Base-by-base conservation (phyloP, 2,888 invertebrate genomes). In the Mellilla xanthometata region DNA sequence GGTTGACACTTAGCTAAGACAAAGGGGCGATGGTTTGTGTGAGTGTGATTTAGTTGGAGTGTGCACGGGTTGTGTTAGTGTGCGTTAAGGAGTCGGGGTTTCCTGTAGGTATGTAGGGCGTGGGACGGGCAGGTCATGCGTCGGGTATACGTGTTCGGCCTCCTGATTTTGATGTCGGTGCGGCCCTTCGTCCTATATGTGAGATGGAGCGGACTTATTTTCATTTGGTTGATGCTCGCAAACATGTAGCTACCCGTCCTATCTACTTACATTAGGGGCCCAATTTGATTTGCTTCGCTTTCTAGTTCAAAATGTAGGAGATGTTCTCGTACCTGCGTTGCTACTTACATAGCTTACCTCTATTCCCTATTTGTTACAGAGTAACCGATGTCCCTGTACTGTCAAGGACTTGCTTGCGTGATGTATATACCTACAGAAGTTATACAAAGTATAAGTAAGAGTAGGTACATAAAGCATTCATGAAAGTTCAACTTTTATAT, bases 1-100 rank as follows among this genome's bases (percentile, higher is more conserved):
- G 89, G 89, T 89, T 88, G 89, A 88, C 89, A 89, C 89, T 89
- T 88, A 86, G 83, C 84, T 89, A 89, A 89, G 88, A 89, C 89
- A 89, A 89, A 86, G 88, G 89, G 89, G 86, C 79, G 83, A 75
- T 67, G 62, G 55, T 62, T 54, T 79, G 83, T 82, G 81, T 85
- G 87, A 64, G 87, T 81, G 69, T 61, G 74, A 72, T 76, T 77
- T 76, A 75, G 74, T 70, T 66, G 68, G 36, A 30, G 43, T 67
- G 64, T 61, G 62, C 57, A 61, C 49, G 54, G 49, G 41, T 43
- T 51, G 56, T 67, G 68, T 57, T 56, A 68, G 87, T 86, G 85
- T 83, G 84, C 12, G 88, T 86, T 87, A 86, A 89, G 87, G 77
- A 86, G 80, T 62, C 56, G 74, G 67, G 70, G 76, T 63, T 79